phyloP scores from a whole-genome alignment of 2,113 vertebrate species.

The Asarcornis scutulata region DNA sequence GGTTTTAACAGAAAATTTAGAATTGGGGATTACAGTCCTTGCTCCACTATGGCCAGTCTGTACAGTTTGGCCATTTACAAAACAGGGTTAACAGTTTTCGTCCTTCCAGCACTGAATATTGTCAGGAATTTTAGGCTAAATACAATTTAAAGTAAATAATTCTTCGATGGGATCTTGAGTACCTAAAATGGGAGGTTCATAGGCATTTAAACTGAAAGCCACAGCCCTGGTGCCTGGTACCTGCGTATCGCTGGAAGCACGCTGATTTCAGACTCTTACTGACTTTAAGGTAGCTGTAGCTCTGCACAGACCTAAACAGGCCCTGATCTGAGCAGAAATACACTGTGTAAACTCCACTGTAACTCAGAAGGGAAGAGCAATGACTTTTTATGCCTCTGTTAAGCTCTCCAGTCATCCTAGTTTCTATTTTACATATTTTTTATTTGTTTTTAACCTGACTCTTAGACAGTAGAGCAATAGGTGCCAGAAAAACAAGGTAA shows the following conservation, averaged over 20 bases:
- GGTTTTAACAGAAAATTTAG: conserved; percentile 38
- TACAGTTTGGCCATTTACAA: background rate
- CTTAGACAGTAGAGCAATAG: background rate
- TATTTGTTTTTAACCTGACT: background rate
- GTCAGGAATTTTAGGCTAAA: background rate
- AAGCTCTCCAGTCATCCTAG: background rate
- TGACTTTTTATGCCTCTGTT: background rate
- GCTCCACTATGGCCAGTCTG: background rate
- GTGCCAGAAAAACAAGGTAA: background rate
- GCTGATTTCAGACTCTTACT: background rate
- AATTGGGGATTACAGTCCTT: conserved; percentile 9
- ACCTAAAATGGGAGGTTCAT: background rate
- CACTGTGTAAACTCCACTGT: background rate
- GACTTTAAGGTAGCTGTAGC: background rate
- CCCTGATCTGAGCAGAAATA: background rate
- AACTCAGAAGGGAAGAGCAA: background rate
- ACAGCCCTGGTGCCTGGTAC: background rate
- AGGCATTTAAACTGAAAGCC: background rate
- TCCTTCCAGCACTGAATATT: background rate
- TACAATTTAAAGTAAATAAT: background rate
- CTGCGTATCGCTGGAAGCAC: background rate
- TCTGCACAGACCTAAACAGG: background rate
- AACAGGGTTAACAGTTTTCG: background rate
- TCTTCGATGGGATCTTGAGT: background rate
- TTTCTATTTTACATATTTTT: background rate